Base-by-base conservation (phyloP, 2,113 vertebrate species). In the Malurus alboscapulatus region DNA sequence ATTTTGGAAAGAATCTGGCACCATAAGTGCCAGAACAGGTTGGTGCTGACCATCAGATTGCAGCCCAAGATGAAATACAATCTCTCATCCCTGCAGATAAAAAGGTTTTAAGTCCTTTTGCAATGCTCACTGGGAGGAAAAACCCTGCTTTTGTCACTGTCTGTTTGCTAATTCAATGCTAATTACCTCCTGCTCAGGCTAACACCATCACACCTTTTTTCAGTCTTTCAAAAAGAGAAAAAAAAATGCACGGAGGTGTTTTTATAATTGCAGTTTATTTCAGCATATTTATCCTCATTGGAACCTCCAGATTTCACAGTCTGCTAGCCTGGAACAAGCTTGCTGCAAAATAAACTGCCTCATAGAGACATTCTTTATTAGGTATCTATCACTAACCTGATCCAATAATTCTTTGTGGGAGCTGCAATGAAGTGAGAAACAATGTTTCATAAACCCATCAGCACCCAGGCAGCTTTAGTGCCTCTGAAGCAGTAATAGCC, bases 371-470 rank as follows among this genome's bases (percentile, higher is more conserved):
- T 86, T 90, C 92, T 96, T 95, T 96, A 95, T 95, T 95, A 94
- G 93, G 87, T 65, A 88, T 95, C 93, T 91, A 95, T 94, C 79
- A 74, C 95, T 90, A 92, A 88, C 79, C 82, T 53, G n/a, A 95
- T 88, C 85, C 91, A 95, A 78, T 94, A 96, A 92, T 94, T 96
- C 95, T 93, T 95, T 36, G 93, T 84, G 75, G 91, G 90, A 93
- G 86, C 79, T 91, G 94, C 95, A 96, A 83, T 91, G 95, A 94
- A 95, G 95, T 95, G 95, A 96, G 87, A 95, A 95, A 96, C 94
- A 94, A 95, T 93, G 94, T 96, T 96, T 95, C 96, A 96, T 95
- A 96, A 95, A 95, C 93, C 87, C 91, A 95, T 95, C 95, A 95
- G 92, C 81, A 63, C 51, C 34, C 72, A 71, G 94, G 93, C 96